phyloP scores from a whole-genome alignment of 2,113 vertebrate genomes.

The Pristiophorus japonicus region DNA sequence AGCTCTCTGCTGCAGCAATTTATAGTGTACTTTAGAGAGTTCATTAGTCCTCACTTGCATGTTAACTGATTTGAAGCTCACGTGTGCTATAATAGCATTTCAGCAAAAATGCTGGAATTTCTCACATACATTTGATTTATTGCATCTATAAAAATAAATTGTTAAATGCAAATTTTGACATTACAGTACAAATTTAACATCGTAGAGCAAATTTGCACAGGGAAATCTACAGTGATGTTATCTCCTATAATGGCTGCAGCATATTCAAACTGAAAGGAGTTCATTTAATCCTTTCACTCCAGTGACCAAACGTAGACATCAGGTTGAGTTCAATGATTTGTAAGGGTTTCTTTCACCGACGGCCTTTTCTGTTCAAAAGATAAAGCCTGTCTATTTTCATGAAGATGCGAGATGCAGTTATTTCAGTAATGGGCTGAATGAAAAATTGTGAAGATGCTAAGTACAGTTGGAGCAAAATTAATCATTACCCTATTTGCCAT shows the following conservation, averaged over 20 bases:
- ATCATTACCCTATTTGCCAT: not conserved
- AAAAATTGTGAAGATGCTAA: not conserved
- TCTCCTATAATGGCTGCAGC: not conserved
- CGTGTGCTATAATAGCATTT: not conserved
- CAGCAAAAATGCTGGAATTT: not conserved
- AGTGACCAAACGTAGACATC: not conserved
- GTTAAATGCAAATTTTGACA: not conserved
- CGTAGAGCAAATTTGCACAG: not conserved
- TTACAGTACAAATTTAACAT: not conserved
- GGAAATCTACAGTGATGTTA: not conserved
- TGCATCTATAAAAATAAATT: not conserved
- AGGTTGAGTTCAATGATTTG: not conserved
- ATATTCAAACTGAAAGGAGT: not conserved
- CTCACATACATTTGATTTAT: not conserved
- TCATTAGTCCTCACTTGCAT: not conserved
- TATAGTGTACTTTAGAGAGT: no score
- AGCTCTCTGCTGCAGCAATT: not conserved
- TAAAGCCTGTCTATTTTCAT: not conserved
- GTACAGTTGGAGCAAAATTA: not conserved
- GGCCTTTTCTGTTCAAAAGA: not conserved
- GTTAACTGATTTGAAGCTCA: not conserved
- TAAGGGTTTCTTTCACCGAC: not conserved
- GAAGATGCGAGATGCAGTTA: not conserved
- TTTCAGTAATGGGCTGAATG: not conserved
- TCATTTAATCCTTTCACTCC: not conserved